A percentile compares a stretch with the other conserved stretches of the same genome.
Evolutionary conservation across 2,888 invertebrate genomes (phyloP).

Genomic region (Thera britannica): DNA sequence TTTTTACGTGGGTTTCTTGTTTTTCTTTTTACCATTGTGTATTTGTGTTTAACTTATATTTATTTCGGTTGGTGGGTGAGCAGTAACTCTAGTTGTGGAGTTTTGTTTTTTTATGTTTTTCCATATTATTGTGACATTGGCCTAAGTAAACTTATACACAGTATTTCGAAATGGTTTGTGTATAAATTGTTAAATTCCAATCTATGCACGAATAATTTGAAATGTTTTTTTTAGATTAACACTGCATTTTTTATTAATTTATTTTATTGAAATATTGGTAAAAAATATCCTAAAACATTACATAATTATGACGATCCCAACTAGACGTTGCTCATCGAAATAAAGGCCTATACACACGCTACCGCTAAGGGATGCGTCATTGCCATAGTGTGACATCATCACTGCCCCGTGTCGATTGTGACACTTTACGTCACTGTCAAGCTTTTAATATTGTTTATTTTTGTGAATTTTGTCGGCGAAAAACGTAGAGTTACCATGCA

Average conservation of each 20-base stretch:
- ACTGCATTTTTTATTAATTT: neutral
- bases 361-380: conserved; percentile 20
- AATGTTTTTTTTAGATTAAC: neutral
- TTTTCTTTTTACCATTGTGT: conserved; percentile 46
- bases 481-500: conserved; percentile 10
- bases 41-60: conserved; percentile 33
- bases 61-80: conserved; percentile 14
- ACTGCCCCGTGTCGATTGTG: conserved; percentile 19
- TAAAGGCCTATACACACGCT: conserved; percentile 49
- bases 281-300: neutral
- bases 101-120: conserved; percentile 1
- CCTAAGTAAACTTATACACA: conserved; percentile 17
- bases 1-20: conserved; percentile 47
- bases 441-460: neutral
- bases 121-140: conserved; percentile 15
- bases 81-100: conserved; percentile 2
- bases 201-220: conserved; percentile 18
- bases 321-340: conserved; percentile 34
- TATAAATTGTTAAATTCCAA: conserved; percentile 16
- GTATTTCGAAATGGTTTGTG: conserved; percentile 17
- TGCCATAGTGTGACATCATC: conserved; percentile 8
- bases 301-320: conserved; percentile 13
- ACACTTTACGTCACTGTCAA: conserved; percentile 13
- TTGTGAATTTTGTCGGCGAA: conserved; percentile 9
- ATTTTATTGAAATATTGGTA: neutral